Evolutionary conservation across 2,888 invertebrate species (phyloP).

Genomic region (Synergus itoensis): DNA sequence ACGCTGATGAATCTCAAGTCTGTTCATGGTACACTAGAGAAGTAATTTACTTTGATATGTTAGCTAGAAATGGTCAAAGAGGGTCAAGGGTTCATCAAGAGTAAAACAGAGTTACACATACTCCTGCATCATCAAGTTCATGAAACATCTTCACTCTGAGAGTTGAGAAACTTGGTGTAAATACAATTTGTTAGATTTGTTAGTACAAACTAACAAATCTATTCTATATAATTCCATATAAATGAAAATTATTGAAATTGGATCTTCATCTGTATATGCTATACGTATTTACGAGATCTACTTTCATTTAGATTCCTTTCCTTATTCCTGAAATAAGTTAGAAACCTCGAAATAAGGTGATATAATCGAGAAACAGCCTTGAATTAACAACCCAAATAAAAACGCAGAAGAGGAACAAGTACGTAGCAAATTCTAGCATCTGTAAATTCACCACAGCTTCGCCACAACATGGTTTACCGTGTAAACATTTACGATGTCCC

Average conservation of each 20-base stretch:
- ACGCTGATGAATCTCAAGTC: slow-evolving; percentile 14
- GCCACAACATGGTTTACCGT: not conserved
- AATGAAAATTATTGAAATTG: too few relatives aligned
- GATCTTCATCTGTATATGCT: too few relatives aligned
- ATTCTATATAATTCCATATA: not conserved
- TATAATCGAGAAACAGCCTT: too few relatives aligned
- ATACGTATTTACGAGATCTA: too few relatives aligned
- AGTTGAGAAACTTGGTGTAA: slow-evolving; percentile 13
- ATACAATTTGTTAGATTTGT: too few relatives aligned
- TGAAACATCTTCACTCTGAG: slow-evolving; percentile 22
- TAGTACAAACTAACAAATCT: not conserved
- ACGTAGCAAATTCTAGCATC: not conserved
- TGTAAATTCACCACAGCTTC: slow-evolving; percentile 17
- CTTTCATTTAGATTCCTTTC: too few relatives aligned
- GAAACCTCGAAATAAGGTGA: too few relatives aligned
- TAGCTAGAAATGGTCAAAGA: slow-evolving; percentile 12
- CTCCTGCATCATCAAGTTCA: slow-evolving; percentile 16
- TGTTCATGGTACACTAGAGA: slow-evolving; percentile 16
- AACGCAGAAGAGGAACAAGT: not conserved
- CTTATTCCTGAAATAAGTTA: too few relatives aligned
- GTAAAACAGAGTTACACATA: slow-evolving; percentile 3
- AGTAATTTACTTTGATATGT: slow-evolving; percentile 14
- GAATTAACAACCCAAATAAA: not conserved
- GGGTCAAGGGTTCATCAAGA: slow-evolving; percentile 36
- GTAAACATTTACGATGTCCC: slow-evolving; percentile 1